Evolutionary conservation across 2,888 invertebrate species (phyloP).

Genomic region (Eupeodes latifasciatus): DNA sequence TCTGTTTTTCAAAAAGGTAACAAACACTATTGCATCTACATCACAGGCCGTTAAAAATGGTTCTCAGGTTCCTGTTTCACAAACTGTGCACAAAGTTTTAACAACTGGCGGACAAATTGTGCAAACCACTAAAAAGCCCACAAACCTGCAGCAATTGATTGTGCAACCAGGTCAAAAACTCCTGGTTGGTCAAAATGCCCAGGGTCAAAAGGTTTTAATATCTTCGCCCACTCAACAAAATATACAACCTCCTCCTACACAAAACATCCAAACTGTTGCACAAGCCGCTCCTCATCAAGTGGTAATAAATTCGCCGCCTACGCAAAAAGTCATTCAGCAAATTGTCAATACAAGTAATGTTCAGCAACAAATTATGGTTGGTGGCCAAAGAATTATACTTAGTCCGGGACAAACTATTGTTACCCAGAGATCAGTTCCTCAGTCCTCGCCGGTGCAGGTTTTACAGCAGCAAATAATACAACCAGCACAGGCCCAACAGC

Average conservation of each 20-base stretch:
- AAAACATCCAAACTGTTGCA: constrained; percentile 60
- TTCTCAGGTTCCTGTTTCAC: constrained; percentile 76
- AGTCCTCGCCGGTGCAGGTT: constrained; percentile 80
- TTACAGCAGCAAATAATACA: constrained; percentile 80
- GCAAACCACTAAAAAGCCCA: constrained; percentile 72
- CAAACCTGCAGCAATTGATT: constrained; percentile 82
- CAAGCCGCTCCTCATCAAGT: constrained; percentile 76
- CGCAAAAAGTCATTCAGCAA: constrained; percentile 84
- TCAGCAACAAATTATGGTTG: constrained; percentile 84
- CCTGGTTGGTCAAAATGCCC: constrained; percentile 82
- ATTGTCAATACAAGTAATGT: constrained; percentile 83
- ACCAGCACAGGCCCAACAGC: constrained; percentile 75
- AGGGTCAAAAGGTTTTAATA: constrained; percentile 84
- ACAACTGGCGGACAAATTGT: constrained; percentile 76
- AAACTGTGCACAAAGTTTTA: constrained; percentile 79
- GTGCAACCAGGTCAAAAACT: constrained; percentile 83
- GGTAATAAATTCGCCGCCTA: constrained; percentile 78
- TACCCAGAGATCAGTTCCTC: constrained; percentile 82
- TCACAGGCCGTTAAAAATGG: constrained; percentile 58
- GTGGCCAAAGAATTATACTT: constrained; percentile 83
- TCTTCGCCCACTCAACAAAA: constrained; percentile 79
- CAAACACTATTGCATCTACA: constrained; percentile 66
- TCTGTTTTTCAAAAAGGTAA: constrained; percentile 25
- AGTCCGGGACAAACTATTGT: constrained; percentile 84
- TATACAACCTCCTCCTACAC: constrained; percentile 61